Evolutionary conservation across 2,797 vertebrate species (phyloP).

Genomic region (Sebastolobus altivelis): DNA sequence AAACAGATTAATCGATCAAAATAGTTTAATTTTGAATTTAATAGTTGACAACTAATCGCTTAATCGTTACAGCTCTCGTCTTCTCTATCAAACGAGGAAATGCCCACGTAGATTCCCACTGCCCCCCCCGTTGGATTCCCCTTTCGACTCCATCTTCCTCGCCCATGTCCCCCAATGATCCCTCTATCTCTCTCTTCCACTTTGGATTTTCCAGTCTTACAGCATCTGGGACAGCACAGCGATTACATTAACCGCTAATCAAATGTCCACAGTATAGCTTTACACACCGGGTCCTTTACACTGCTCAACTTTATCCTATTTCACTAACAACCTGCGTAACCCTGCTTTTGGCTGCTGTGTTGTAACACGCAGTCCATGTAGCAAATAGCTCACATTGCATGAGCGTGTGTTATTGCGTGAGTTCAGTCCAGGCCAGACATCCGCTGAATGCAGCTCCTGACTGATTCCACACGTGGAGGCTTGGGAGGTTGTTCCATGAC

Average conservation of each 20-base stretch:
- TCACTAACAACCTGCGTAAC: not conserved
- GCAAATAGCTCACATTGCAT: conserved; percentile 32
- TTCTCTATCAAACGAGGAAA: conserved; percentile 31
- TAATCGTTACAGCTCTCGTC: not conserved
- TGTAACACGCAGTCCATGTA: conserved; percentile 22
- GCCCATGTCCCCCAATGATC: not conserved
- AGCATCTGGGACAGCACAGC: conserved; percentile 10
- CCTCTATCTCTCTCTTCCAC: not conserved
- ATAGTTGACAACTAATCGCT: too few species aligned
- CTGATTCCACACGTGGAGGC: conserved; percentile 54
- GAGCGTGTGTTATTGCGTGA: conserved; percentile 28
- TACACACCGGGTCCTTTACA: conserved; percentile 19
- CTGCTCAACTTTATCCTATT: conserved; percentile 20
- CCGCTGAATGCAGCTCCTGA: conserved; percentile 65
- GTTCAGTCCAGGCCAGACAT: conserved; percentile 64
- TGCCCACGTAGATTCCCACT: conserved; percentile 24
- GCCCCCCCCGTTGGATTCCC: conserved; percentile 1
- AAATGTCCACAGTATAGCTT: conserved; percentile 17
- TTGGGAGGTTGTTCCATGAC: conserved; percentile 70
- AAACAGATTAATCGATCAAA: too few species aligned
- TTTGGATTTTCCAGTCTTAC: conserved; percentile 28
- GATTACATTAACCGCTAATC: conserved; percentile 6
- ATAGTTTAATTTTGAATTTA: too few species aligned
- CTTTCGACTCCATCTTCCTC: not conserved
- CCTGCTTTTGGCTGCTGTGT: conserved; percentile 29